Evolutionary conservation across 2,113 vertebrate species (phyloP).

Genomic region (Laterallus jamaicensis): DNA sequence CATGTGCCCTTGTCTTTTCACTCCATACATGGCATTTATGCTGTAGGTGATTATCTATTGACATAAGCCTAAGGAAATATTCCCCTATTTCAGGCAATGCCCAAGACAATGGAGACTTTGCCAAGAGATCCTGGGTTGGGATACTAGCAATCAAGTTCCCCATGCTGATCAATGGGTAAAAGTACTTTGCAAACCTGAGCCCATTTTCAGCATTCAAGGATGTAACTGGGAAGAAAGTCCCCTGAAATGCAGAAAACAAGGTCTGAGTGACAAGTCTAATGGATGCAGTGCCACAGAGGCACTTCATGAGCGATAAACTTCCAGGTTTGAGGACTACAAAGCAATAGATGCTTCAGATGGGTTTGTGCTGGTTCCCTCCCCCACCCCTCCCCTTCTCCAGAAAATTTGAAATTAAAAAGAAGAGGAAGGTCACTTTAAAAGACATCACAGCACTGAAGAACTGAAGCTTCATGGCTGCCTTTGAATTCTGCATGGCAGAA

Average conservation of each 20-base stretch:
- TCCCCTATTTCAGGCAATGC: neutral
- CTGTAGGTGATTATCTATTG: neutral
- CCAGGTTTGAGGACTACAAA: neutral
- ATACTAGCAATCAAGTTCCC: neutral
- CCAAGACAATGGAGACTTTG: neutral
- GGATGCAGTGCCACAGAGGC: neutral
- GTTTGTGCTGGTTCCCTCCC: neutral
- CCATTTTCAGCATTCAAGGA: neutral
- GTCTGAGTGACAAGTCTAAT: slow-evolving; percentile 1
- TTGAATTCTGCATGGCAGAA: neutral
- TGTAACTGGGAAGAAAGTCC: neutral
- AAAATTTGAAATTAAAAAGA: neutral
- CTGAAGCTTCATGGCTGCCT: neutral
- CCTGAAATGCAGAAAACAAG: neutral
- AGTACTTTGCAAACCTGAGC: neutral
- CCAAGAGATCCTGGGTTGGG: neutral
- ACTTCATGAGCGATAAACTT: neutral
- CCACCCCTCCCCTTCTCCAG: neutral
- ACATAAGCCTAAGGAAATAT: neutral
- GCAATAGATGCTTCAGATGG: neutral
- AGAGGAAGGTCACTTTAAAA: neutral
- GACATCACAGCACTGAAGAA: neutral
- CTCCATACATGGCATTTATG: rapidly evolving
- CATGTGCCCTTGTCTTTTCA: rapidly evolving
- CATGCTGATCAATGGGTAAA: neutral